Evolutionary conservation across 2,113 vertebrate genomes (phyloP), one percentile per base, ranked within the genome.

Genomic region (Tympanuchus pallidicinctus): DNA sequence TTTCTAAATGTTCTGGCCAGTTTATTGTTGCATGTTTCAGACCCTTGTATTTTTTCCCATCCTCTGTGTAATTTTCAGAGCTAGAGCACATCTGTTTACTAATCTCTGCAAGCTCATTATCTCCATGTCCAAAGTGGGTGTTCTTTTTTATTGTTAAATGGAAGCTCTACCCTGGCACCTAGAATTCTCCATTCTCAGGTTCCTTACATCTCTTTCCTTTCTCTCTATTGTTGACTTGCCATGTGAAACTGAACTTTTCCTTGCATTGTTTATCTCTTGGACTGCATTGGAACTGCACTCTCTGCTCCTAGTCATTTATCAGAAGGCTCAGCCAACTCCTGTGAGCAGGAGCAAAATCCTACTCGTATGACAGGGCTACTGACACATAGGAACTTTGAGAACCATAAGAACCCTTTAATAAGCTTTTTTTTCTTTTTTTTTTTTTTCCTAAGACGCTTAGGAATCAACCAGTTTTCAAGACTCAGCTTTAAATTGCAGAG

Each of bases 41-140:
- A 36, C 3, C 8, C 8, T 32, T 11, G 3, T 32, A 14, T 1
- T 63, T 89, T 79, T 93, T 57, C 24, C 4, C 16, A 3, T 2
- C 65, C 85, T 48, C 4, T 8, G 6, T 15, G 10, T 70, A 17
- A n/a, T 30, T 82, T 2, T 69, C n/a, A 48, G 34, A 47, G 42
- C 13, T 67, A 45, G 45, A 50, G 7, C 4, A 8, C 0, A 0
- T 4, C 4, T 28, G 13, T 13, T 10, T 50, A 38, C 19, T 24
- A 36, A 40, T 45, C 45, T 67, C 10, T 27, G 3, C 38, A 21
- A 34, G 9, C 28, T 42, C 57, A 21, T 52, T 57, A 52, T 2
- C 36, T 79, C 43, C 45, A 11, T 19, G 30, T 43, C 43, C 43
- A 63, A 61, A 86, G 34, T 12, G 16, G 1, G 2, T 22, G 6